phyloP scores from a whole-genome alignment of 23 tunicate genomes.

The Ciona savignyi region DNA sequence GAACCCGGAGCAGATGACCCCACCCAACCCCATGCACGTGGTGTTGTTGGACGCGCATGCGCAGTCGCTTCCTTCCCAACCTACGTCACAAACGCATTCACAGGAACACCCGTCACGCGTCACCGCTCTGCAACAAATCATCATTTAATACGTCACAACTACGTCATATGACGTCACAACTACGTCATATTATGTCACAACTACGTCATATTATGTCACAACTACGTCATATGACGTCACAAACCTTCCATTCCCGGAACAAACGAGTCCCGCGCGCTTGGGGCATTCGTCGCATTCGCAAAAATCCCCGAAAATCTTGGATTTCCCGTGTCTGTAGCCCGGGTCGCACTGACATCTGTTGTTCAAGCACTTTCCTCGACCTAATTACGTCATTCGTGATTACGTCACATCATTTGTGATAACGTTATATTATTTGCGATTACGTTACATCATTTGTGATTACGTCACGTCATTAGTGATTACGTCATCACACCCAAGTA shows the following conservation, averaged over 20 bases:
- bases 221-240: slow-evolving; percentile 24
- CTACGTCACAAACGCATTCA: slow-evolving; percentile 61
- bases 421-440: too few relatives aligned
- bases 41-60: slow-evolving; percentile 36
- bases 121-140: slow-evolving; percentile 12
- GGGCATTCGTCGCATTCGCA: slow-evolving; percentile 85
- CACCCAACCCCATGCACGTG: slow-evolving; percentile 45
- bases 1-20: slow-evolving; percentile 61
- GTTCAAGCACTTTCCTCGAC: slow-evolving; percentile 59
- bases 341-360: slow-evolving; percentile 72
- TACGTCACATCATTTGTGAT: too few relatives aligned
- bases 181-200: background rate
- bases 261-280: slow-evolving; percentile 48
- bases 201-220: background rate
- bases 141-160: background rate
- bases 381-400: too few relatives aligned
- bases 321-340: slow-evolving; percentile 56
- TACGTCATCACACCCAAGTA: too few relatives aligned
- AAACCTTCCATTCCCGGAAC: slow-evolving; percentile 82
- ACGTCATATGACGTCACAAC: background rate
- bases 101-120: slow-evolving; percentile 41
- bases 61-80: slow-evolving; percentile 79
- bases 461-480: too few relatives aligned
- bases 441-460: too few relatives aligned
- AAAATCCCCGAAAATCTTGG: slow-evolving; percentile 47